Percentiles rank a stretch among this genome's conserved stretches.
Conservation (phyloP, 2,113 vertebrate species). For the Dryoscopus gambensis region DNA sequence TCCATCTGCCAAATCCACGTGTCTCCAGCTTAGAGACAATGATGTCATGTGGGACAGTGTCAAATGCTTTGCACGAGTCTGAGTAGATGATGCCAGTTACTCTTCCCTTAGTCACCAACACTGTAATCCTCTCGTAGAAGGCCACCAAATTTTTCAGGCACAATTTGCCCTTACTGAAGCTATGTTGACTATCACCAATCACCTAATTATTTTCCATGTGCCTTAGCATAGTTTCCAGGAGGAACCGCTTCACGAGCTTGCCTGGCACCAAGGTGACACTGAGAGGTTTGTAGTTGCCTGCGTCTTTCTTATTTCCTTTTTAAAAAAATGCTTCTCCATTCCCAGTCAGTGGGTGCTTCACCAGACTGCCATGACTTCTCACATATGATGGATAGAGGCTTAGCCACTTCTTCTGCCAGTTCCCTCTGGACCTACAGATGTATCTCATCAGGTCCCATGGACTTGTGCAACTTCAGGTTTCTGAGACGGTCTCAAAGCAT, state of each 20-base stretch:
- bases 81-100: not conserved
- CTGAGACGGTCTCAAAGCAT: not conserved
- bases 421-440: not conserved
- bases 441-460: not conserved
- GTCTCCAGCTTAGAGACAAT: not conserved
- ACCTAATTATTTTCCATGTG: not conserved
- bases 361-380: not conserved
- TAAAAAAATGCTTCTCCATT: not conserved
- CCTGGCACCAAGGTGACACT: not conserved
- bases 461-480: not conserved
- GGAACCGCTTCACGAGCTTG: not conserved
- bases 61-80: not conserved
- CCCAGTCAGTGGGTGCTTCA: not conserved
- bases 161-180: not conserved
- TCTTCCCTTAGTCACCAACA: not conserved
- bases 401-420: not conserved
- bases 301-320: not conserved
- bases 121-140: not conserved
- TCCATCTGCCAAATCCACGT: not conserved
- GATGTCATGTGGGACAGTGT: not conserved
- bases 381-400: not conserved
- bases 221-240: not conserved
- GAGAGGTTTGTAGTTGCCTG: not conserved
- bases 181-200: not conserved
- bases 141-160: not conserved